Base-by-base conservation (phyloP, 2,797 vertebrate species). In the Galagoides demidoff region DNA sequence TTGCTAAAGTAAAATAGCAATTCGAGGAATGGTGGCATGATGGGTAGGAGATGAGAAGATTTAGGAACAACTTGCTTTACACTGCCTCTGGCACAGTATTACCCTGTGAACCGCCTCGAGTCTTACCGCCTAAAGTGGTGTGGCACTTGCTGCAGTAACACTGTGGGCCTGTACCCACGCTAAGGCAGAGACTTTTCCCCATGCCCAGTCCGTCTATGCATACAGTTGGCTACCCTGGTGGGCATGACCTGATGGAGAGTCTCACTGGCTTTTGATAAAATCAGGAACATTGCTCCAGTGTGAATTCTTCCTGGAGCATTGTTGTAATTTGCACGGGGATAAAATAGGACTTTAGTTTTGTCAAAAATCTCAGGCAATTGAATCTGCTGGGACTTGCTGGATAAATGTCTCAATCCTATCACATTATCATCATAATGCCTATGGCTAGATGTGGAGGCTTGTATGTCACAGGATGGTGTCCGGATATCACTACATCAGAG, bases 341-440 rank as follows among this genome's bases (percentile, higher is more conserved):
- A 52, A 10, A 71, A 59, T 8, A 81, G 2, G 20, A 45, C 81
- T 79, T 93, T 59, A 79, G 49, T 52, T 66, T 82, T 81, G 13
- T 82, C 68, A 55, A 37, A 82, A 93, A 90, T 90, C 10, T 76
- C 22, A 85, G 57, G 4, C 61, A 85, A 22, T n/a, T 64, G 37
- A 71, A 52, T 77, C 31, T 77, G 5, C 22, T 59, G 52, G 8
- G 9, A 64, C 66, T 39, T 89, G 13, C 17, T 92, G 16, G 22
- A 89, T 39, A 83, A 73, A 92, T 63, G 4, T 78, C 8, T 71
- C n/a, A 17, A 61, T 85, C 93, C 1, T 86, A 43, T 74, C 68
- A 55, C 39, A n/a, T 59, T 74, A 79, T n/a, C 14, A 57, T 37
- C 86, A 43, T 45, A 57, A 59, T 70, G 39, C 10, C 27, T 59